Evolutionary conservation across 2,888 invertebrate genomes (phyloP).

Genomic region (Hyppa rectilinea): DNA sequence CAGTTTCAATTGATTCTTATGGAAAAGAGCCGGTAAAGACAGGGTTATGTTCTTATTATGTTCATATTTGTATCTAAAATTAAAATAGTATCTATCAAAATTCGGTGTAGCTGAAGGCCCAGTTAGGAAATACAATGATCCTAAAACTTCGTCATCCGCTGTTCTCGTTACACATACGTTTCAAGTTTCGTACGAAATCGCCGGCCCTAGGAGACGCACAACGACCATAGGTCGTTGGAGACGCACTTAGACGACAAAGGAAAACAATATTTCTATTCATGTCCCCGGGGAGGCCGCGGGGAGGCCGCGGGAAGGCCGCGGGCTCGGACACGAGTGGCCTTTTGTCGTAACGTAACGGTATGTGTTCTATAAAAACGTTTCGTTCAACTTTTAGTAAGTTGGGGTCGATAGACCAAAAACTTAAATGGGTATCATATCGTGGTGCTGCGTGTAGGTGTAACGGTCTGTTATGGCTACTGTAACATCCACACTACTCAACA

Average conservation of each 20-base stretch:
- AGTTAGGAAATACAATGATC: constrained; percentile 14
- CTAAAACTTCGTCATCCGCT: constrained; percentile 21
- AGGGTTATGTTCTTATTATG: no score
- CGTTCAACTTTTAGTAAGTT: constrained; percentile 4
- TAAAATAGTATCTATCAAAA: neutral
- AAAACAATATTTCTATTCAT: constrained; percentile 62
- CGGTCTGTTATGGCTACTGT: no score
- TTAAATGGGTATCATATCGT: constrained; percentile 7
- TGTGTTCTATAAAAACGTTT: constrained; percentile 29
- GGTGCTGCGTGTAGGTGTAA: no score
- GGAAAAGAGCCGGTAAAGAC: no score
- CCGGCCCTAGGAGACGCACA: constrained; percentile 43
- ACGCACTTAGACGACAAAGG: constrained; percentile 57
- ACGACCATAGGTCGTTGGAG: constrained; percentile 36
- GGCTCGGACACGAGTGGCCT: constrained; percentile 46
- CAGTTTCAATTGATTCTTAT: no score
- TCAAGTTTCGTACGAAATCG: constrained; percentile 36
- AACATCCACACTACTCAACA: constrained; percentile 8
- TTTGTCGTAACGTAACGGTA: constrained; percentile 33
- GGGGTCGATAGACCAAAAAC: neutral
- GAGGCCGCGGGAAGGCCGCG: constrained; percentile 41
- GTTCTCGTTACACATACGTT: constrained; percentile 29
- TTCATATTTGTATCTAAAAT: no score
- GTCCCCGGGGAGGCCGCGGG: constrained; percentile 41
- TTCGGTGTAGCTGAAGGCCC: neutral